phyloP scores from a whole-genome alignment of 1,140 invertebrate genomes.

The Tachypleus tridentatus region DNA sequence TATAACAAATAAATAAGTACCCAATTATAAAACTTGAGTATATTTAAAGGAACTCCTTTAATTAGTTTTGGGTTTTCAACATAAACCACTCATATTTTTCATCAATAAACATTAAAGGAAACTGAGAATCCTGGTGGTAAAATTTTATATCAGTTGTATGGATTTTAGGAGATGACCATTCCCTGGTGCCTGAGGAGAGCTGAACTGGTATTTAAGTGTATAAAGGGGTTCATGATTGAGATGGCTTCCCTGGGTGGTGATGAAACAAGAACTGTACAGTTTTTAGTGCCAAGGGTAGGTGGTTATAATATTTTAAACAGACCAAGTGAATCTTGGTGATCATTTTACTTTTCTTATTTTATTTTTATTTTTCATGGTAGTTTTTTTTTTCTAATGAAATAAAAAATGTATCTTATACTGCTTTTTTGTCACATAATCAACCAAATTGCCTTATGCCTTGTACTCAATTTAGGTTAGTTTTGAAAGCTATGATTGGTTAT shows the following conservation, averaged over 20 bases:
- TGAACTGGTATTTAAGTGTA: constrained; percentile 94
- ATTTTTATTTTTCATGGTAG: too few relatives aligned
- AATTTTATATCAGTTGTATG: constrained; percentile 16
- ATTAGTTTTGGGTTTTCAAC: too few relatives aligned
- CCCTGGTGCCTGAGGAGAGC: constrained; percentile 90
- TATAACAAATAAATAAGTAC: too few relatives aligned
- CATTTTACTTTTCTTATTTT: too few relatives aligned
- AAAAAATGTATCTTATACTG: neutral
- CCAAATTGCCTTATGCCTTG: constrained; percentile 4
- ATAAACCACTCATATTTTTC: too few relatives aligned
- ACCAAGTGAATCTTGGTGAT: neutral
- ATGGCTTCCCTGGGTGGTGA: constrained; percentile 76
- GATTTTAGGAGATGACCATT: constrained; percentile 78
- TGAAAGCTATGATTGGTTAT: too few relatives aligned
- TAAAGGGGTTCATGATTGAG: constrained; percentile 99
- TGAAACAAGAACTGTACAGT: constrained; percentile 75
- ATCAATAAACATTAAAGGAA: too few relatives aligned
- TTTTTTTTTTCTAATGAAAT: neutral
- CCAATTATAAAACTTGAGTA: too few relatives aligned
- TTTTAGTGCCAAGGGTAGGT: constrained; percentile 59
- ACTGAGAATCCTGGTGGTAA: too few relatives aligned
- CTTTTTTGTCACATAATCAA: constrained; percentile 5
- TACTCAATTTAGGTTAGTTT: neutral
- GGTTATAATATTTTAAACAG: neutral
- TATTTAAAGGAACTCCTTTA: too few relatives aligned